These are phyloP conservation scores for Zygogramma bicolorata DNA, from an alignment of 2,888 invertebrate species.

Conservation along the genomic window DNA sequence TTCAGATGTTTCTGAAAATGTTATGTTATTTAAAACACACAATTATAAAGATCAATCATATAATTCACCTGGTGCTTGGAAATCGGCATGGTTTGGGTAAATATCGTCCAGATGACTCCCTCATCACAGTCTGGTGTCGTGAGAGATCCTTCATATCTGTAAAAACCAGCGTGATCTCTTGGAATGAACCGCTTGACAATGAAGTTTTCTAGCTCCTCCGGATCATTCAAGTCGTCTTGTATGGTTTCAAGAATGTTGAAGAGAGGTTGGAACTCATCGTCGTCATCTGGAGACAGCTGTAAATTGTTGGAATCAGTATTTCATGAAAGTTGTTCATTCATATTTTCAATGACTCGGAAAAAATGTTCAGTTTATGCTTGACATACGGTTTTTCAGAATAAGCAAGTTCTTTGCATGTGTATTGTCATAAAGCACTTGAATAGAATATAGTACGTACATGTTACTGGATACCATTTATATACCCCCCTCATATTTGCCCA, in stretches of 20 bases:
- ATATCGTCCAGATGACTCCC: slow-evolving; percentile 80
- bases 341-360: no score
- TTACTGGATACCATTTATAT: no score
- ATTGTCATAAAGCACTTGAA: no score
- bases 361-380: no score
- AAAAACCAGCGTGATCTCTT: slow-evolving; percentile 65
- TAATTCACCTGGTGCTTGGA: slow-evolving; percentile 62
- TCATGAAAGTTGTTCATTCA: background rate
- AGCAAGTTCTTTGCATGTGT: no score
- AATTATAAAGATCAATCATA: no score
- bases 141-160: slow-evolving; percentile 78
- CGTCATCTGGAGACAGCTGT: slow-evolving; percentile 63
- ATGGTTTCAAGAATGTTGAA: slow-evolving; percentile 56
- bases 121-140: slow-evolving; percentile 83
- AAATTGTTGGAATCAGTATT: no score
- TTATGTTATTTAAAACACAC: no score
- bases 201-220: slow-evolving; percentile 48
- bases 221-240: slow-evolving; percentile 46
- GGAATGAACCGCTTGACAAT: slow-evolving; percentile 70
- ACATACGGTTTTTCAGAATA: no score
- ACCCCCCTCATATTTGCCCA: no score
- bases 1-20: no score
- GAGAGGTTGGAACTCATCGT: slow-evolving; percentile 59
- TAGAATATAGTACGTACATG: no score
- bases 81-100: slow-evolving; percentile 70